A percentile compares a stretch with the other conserved stretches of the same genome.
These are phyloP conservation scores for Melanotaenia maccullochi DNA, from an alignment of 2,797 vertebrate species.

Conservation along the genomic window DNA sequence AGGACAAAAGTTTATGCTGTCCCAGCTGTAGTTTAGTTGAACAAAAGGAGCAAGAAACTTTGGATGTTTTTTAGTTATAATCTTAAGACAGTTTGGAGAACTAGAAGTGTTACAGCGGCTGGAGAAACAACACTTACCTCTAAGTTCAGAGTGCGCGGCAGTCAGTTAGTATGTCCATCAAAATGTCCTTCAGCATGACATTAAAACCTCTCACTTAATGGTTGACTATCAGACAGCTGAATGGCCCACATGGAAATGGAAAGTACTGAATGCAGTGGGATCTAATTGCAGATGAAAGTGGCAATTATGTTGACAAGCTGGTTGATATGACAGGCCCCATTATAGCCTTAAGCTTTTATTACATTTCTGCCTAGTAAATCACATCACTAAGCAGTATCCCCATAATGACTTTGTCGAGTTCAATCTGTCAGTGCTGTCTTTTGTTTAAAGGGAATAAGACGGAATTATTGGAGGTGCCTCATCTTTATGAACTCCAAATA, in stretches of 20 bases:
- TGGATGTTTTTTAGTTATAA: neutral
- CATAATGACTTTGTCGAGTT: slow-evolving; percentile 67
- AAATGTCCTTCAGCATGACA: slow-evolving; percentile 59
- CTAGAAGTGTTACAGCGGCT: neutral
- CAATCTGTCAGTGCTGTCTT: slow-evolving; percentile 62
- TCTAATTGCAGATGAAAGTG: slow-evolving; percentile 75
- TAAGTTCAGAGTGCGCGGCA: slow-evolving; percentile 25
- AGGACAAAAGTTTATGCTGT: slow-evolving; percentile 56
- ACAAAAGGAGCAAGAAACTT: slow-evolving; percentile 10
- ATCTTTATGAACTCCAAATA: slow-evolving; percentile 50
- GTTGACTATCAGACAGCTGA: slow-evolving; percentile 54
- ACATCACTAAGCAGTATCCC: slow-evolving; percentile 58
- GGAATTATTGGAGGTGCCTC: slow-evolving; percentile 37
- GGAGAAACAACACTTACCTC: neutral
- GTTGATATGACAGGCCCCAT: slow-evolving; percentile 78
- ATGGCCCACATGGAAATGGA: slow-evolving; percentile 58
- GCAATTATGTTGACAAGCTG: slow-evolving; percentile 80
- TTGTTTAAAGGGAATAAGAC: slow-evolving; percentile 45
- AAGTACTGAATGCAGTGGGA: slow-evolving; percentile 54
- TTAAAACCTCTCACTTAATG: slow-evolving; percentile 50
- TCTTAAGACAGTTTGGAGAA: neutral
- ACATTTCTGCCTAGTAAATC: slow-evolving; percentile 73
- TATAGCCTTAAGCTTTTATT: slow-evolving; percentile 78
- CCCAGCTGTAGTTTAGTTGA: slow-evolving; percentile 22
- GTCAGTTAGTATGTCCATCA: slow-evolving; percentile 11